Base-by-base conservation (phyloP, 2,113 vertebrate genomes). In the Cichladusa arquata region DNA sequence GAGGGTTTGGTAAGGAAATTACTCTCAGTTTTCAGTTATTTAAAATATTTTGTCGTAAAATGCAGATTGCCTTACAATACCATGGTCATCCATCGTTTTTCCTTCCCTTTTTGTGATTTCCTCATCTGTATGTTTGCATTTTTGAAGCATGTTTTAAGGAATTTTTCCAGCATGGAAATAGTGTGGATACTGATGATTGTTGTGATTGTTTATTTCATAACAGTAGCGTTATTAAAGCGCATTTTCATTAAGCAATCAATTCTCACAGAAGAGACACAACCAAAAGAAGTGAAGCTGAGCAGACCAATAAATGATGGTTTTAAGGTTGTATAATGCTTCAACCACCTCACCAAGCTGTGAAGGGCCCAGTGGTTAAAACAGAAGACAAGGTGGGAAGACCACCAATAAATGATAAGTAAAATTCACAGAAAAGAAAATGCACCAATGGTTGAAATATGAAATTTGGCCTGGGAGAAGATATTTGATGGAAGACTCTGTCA, bases 111-210 rank as follows among this genome's bases (percentile, higher is more conserved):
- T 74, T 96, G 60, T 90, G 45, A 88, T 90, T 94, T 96, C 88
- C 81, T 86, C 83, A 70, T 93, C 38, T 81, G 38, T 48, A 31
- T 80, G 74, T 91, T 96, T 96, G 95, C 82, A 82, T 83, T 92
- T 81, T 96, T 89, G 28, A 92, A 96, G 97, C 97, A 97, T 98
- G 97, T 86, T 97, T 93, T 95, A 96, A 96, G 66, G 80, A 90
- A 53, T 71, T 81, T 60, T 88, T 84, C 90, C 85, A 92, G 98
- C 98, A 97, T 97, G 97, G 86, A 94, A 83, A 54, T 76, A 69
- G 45, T 96, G 92, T 97, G 92, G 91, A 69, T 97, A 50, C 57
- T 26, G 13, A 90, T 81, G 66, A 79, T 42, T 94, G 64, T 51
- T 94, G 61, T 65, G 33, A 73, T 78, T 91, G 62, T 97, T 93